Base-by-base conservation (phyloP, 2,797 vertebrate genomes). In the Manis javanica region DNA sequence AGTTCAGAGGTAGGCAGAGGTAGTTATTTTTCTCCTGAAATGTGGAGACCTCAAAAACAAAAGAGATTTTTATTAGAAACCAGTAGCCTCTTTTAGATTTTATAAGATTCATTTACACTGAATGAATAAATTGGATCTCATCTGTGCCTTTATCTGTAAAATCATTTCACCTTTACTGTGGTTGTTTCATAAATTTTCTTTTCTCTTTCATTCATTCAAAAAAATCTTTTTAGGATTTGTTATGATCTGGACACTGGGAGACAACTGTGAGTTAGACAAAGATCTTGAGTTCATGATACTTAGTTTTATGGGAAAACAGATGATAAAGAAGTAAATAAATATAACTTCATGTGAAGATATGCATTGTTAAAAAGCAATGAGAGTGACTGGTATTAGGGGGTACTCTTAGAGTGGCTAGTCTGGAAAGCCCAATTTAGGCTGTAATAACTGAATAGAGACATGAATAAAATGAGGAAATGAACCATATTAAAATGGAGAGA, bases 1-100 rank as follows among this genome's bases (percentile, higher is more conserved):
- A 88, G 71, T 91, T 95, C 72, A 88, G 77, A 94, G 75, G 18
- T 51, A 93, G 68, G 39, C 3, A 88, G 21, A 88, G 72, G 71
- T 66, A 71, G 39, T 9, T 95, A 79, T 90, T 91, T n/a, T 92
- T 88, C 68, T 31, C 23, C 16, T 39, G 53, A 74, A 93, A 63
- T 7, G 39, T 26, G 39, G 66, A 91, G 34, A 79, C 24, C 34
- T 39, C 16, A 39, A 21, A 42, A 74, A 64, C 10, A 75, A 81
- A 81, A 75, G 49, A 93, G 21, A 34, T 16, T 96, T 90, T 46
- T 75, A 69, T 34, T 31, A 1, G 19, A 55, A 87, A 74, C 9
- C 34, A 82, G 4, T 7, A 31, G 39, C 16, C 4, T 84, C 68
- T 77, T 37, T 92, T 57, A 42, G 19, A 19, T 77, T 78, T 14